Percentiles rank a stretch among this genome's conserved stretches.
phyloP scores from a whole-genome alignment of 2,113 vertebrate species.

The Cyanoderma ruficeps region DNA sequence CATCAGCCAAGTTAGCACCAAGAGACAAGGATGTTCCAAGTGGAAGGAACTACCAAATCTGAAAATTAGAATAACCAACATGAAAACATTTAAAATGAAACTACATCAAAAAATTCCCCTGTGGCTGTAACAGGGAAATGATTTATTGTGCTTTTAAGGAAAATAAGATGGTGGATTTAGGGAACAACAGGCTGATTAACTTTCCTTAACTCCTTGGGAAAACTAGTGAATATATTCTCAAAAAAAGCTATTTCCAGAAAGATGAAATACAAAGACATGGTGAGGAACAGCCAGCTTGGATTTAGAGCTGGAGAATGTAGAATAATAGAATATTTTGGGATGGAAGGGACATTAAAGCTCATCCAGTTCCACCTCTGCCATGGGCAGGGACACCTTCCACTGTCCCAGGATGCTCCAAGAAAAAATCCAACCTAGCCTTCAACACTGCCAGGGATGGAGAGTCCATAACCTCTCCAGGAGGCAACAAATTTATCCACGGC shows the following conservation, averaged over 20 bases:
- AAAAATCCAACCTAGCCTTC: neutral
- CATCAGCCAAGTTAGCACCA: neutral
- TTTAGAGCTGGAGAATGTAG: neutral
- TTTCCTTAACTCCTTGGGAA: neutral
- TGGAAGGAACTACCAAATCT: neutral
- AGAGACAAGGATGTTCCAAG: neutral
- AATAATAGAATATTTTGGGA: neutral
- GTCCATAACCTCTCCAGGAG: neutral
- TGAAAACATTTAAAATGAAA: neutral
- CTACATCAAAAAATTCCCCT: neutral
- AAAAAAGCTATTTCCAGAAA: neutral
- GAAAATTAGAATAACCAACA: neutral
- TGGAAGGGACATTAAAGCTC: neutral
- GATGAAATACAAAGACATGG: neutral
- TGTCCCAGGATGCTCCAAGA: neutral
- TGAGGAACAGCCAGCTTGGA: neutral
- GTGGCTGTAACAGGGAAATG: neutral
- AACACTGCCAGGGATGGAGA: neutral
- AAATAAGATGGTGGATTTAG: neutral
- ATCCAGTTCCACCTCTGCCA: neutral
- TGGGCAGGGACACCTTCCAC: neutral
- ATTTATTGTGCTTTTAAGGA: neutral
- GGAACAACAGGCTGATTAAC: neutral
- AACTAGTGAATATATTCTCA: neutral
- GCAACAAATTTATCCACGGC: neutral